Conservation (phyloP, 1,140 invertebrate species). For the Spodoptera frugiperda region DNA sequence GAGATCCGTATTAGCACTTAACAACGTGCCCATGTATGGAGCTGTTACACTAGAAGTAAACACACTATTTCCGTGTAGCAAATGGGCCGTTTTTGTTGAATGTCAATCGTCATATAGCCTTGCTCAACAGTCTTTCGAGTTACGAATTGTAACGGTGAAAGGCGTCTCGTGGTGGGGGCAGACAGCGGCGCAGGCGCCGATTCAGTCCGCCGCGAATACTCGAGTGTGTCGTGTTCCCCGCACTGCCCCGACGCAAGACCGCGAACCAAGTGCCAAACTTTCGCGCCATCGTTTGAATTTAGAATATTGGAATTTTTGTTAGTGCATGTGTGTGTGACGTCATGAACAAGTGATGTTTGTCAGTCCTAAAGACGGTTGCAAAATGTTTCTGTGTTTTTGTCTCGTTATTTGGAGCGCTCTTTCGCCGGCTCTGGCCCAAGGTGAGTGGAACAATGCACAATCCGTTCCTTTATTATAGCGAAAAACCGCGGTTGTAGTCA, state of each 20-base stretch:
- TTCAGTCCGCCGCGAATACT: conserved; percentile 67
- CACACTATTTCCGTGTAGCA: conserved; percentile 72
- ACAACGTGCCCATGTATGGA: conserved; percentile 33
- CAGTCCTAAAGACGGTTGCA: conserved; percentile 65
- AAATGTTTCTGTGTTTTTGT: conserved; percentile 77
- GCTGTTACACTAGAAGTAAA: conserved; percentile 45
- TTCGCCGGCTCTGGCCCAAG: conserved; percentile 76
- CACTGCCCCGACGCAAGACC: conserved; percentile 48
- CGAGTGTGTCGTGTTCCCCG: conserved; percentile 50
- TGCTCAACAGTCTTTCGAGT: conserved; percentile 78
- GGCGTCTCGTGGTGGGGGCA: conserved; percentile 74
- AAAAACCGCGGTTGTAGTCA: conserved; percentile 55
- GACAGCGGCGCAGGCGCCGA: conserved; percentile 52
- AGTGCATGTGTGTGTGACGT: conserved; percentile 64
- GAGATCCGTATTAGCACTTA: conserved; percentile 8
- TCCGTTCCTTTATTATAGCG: conserved; percentile 61
- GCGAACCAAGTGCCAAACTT: conserved; percentile 71
- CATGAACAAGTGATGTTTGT: conserved; percentile 68
- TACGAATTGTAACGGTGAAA: conserved; percentile 84
- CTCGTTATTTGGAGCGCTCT: conserved; percentile 79
- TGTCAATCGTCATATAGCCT: conserved; percentile 83
- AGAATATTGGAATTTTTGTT: conserved; percentile 51
- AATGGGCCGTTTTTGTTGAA: conserved; percentile 76
- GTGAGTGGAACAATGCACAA: conserved; percentile 77
- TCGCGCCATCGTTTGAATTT: conserved; percentile 63